Evolutionary conservation across 2,888 invertebrate species (phyloP), one percentile per base, ranked within the genome.

Genomic region (Temnothorax unifasciatus): DNA sequence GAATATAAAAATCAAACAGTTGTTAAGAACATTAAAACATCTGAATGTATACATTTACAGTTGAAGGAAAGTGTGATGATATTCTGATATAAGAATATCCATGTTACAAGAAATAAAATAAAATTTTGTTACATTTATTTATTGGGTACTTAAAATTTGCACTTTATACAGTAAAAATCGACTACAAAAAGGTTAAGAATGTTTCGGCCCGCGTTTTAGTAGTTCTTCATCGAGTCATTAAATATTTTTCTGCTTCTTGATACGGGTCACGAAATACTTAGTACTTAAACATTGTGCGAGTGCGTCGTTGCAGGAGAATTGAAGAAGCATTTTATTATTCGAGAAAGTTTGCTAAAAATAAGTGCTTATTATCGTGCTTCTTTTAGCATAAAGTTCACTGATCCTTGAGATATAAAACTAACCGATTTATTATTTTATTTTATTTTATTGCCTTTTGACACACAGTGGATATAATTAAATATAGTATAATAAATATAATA

Each of bases 321-420:
- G n/a, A 63, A 83, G 41, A 63, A 63, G 41, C 41, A 68, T 61
- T 75, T 74, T 63, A 74, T 82, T 63, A 63, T 38, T 74, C 21
- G 47, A 81, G n/a, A 38, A 75, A 61, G n/a, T 57, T 76, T 18
- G 18, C 38, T 38, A 38, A 50, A 47, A 75, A 75, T 74, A 44
- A 74, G n/a, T 44, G 41, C 8, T 59, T 44, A 41, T 34, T n/a
- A 0, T 50, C 8, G 21, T 18, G 13, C 6, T 59, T 13, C 18
- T 75, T 15, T 63, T 61, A 15, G 9, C 11, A 21, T 47, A 47
- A 50, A 21, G 11, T n/a, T 47, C 0, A 21, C 21, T 18, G 38
- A 11, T 47, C 0, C 9, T 18, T 18, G 38, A 11, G 11, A 47
- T 21, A 64, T 21, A 64, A 29, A 75, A 50, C 3, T 9, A 73